These are phyloP conservation scores for Sericinus montela DNA, from an alignment of 2,888 invertebrate species.

Conservation along the genomic window DNA sequence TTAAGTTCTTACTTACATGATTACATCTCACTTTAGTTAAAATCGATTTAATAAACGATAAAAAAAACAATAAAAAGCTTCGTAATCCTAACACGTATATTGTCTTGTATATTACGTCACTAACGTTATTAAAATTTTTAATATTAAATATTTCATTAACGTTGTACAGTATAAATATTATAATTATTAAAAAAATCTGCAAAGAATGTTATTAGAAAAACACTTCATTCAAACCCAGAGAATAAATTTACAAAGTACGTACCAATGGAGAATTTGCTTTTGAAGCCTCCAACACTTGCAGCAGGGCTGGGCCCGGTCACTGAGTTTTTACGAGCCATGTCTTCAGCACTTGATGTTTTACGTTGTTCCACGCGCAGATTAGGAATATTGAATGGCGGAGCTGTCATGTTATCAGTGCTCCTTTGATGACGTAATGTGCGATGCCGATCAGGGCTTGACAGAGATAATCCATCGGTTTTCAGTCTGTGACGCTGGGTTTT, in stretches of 20 bases:
- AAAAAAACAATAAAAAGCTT: too few species aligned
- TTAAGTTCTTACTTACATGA: too few species aligned
- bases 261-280: constrained; percentile 28
- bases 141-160: too few species aligned
- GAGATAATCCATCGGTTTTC: constrained; percentile 88
- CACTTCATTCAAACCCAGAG: too few species aligned
- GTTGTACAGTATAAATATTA: too few species aligned
- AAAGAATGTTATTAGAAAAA: too few species aligned
- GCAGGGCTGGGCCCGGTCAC: constrained; percentile 73
- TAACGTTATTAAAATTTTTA: too few species aligned
- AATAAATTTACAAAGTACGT: neutral
- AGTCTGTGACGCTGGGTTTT: constrained; percentile 93
- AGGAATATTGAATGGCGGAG: constrained; percentile 92
- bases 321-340: constrained; percentile 93
- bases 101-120: too few species aligned
- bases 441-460: constrained; percentile 87
- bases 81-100: too few species aligned
- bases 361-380: constrained; percentile 91
- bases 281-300: constrained; percentile 46
- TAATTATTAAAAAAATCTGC: too few species aligned
- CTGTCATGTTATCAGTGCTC: constrained; percentile 92
- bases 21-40: too few species aligned
- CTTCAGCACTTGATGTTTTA: constrained; percentile 94
- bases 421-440: constrained; percentile 88
- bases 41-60: too few species aligned